These are phyloP conservation scores for Microtus richardsoni DNA, from an alignment of 2,113 vertebrate species.

Conservation along the genomic window DNA sequence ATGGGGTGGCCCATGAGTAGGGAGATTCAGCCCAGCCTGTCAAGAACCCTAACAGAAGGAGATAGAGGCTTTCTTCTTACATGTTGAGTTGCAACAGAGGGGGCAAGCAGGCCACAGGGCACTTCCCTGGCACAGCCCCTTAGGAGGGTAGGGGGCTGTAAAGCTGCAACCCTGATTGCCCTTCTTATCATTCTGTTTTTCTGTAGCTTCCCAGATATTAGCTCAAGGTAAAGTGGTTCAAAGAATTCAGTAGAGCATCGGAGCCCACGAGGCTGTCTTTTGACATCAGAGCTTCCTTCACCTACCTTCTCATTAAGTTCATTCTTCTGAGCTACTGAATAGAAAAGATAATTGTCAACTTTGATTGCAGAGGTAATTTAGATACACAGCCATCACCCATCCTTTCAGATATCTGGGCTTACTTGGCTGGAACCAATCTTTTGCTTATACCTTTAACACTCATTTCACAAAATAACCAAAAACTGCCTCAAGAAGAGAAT, in stretches of 20 bases:
- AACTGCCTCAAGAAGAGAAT: not conserved
- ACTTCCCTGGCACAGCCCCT: not conserved
- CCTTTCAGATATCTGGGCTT: not conserved
- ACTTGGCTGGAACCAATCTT: not conserved
- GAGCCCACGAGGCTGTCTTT: constrained; percentile 25
- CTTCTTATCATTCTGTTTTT: not conserved
- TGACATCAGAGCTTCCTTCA: constrained; percentile 5
- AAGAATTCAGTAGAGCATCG: not conserved
- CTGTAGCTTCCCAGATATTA: not conserved
- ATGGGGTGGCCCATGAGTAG: not conserved
- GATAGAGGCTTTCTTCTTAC: constrained; percentile 60
- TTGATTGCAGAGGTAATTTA: not conserved
- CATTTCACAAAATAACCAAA: not conserved
- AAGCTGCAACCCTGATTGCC: not conserved
- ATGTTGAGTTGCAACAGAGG: constrained; percentile 13
- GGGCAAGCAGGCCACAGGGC: constrained; percentile 16
- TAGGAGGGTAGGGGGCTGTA: not conserved
- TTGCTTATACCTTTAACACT: not conserved
- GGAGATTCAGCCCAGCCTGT: not conserved
- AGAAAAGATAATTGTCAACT: not conserved
- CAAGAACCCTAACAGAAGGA: not conserved
- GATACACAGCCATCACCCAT: not conserved
- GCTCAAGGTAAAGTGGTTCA: not conserved
- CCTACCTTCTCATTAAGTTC: not conserved
- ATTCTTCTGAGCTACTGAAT: not conserved